Percentiles rank a stretch among this genome's conserved stretches.
These are phyloP conservation scores for Drosophila auraria DNA, from an alignment of 1,140 invertebrate genomes.

Conservation along the genomic window DNA sequence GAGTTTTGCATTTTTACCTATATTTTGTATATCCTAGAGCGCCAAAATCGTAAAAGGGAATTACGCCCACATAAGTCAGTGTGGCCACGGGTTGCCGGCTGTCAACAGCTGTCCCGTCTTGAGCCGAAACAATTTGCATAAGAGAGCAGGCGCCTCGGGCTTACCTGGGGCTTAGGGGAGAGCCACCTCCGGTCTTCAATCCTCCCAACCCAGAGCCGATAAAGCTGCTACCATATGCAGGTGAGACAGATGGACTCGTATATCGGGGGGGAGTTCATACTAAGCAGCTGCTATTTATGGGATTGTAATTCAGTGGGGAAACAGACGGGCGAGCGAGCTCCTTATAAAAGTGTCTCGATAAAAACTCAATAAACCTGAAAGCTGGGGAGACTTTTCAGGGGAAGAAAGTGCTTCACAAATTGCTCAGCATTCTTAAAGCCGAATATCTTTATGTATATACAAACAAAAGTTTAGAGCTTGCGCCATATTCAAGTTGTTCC, in stretches of 20 bases:
- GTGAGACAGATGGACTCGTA: constrained; percentile 17
- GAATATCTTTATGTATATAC: not conserved
- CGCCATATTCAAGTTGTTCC: constrained; percentile 23
- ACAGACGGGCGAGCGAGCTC: not conserved
- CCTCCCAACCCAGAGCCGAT: constrained; percentile 4
- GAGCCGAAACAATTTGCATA: constrained; percentile 52
- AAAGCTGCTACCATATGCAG: constrained; percentile 39
- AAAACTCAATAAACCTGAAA: constrained; percentile 37
- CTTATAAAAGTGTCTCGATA: constrained; percentile 32
- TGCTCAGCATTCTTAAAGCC: constrained; percentile 3
- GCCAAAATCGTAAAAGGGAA: constrained; percentile 59
- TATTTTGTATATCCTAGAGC: constrained; percentile 17
- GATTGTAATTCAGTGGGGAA: constrained; percentile 34
- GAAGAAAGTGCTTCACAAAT: not conserved
- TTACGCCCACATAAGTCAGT: constrained; percentile 49
- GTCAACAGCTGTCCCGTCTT: constrained; percentile 39
- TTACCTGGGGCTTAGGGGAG: constrained; percentile 10
- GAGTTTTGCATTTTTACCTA: constrained; percentile 30
- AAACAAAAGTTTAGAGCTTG: constrained; percentile 12
- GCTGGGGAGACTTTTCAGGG: not conserved
- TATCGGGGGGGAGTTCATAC: constrained; percentile 29
- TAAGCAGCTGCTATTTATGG: constrained; percentile 53
- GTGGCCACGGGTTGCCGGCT: constrained; percentile 17
- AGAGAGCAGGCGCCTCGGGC: constrained; percentile 26
- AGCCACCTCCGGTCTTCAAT: not conserved